These are phyloP conservation scores for Abrostola triplasia DNA, from an alignment of 2,888 invertebrate genomes.

Conservation along the genomic window DNA sequence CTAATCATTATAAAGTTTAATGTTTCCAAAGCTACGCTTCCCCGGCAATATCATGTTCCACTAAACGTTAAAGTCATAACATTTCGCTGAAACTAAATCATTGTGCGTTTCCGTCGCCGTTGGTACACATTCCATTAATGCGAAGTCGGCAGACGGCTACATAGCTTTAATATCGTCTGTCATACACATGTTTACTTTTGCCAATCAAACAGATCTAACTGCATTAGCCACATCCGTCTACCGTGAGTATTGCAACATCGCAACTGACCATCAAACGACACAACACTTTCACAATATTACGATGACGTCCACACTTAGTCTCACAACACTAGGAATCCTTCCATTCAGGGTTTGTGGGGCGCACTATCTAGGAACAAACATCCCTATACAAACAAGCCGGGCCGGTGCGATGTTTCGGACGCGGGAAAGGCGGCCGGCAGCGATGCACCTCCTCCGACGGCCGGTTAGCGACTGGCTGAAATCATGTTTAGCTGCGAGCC, in stretches of 20 bases:
- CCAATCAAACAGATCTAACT: constrained; percentile 81
- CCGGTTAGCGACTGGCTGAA: constrained; percentile 84
- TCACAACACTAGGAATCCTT: constrained; percentile 77
- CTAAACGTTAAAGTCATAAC: constrained; percentile 68
- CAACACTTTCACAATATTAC: constrained; percentile 71
- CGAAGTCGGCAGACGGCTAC: constrained; percentile 70
- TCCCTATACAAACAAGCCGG: constrained; percentile 80
- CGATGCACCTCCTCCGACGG: constrained; percentile 76
- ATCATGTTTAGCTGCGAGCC: constrained; percentile 86
- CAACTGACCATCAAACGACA: constrained; percentile 75
- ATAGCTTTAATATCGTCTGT: constrained; percentile 75
- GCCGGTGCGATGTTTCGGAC: constrained; percentile 79
- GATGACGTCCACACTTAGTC: constrained; percentile 56
- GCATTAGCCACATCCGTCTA: constrained; percentile 76
- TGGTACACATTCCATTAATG: constrained; percentile 76
- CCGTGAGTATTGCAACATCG: constrained; percentile 63
- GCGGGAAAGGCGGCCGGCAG: constrained; percentile 73
- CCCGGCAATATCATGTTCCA: constrained; percentile 63
- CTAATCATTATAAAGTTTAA: constrained; percentile 47
- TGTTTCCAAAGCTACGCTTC: constrained; percentile 40
- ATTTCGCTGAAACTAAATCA: constrained; percentile 74
- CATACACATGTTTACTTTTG: constrained; percentile 81
- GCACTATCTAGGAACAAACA: constrained; percentile 84
- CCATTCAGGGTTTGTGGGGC: constrained; percentile 74
- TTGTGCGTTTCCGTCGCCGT: constrained; percentile 78